Percentiles rank a stretch among this genome's conserved stretches.
Conservation (phyloP, 2,888 invertebrate genomes). For the Lasioglossum vierecki region DNA sequence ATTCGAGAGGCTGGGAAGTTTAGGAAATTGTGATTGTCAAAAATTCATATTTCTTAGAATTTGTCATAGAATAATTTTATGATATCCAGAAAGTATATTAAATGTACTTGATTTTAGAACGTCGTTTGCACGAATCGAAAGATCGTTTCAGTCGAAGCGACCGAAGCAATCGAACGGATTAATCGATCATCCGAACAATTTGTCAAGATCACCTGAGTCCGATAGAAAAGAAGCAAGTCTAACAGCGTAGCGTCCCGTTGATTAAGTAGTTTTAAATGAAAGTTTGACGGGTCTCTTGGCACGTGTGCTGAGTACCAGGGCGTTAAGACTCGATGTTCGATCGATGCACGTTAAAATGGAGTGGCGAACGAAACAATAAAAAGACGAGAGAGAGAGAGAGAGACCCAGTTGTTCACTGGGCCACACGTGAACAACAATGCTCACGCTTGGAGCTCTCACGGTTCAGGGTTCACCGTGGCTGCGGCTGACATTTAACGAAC, state of each 20-base stretch:
- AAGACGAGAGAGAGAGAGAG: neutral
- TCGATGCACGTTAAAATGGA: slow-evolving; percentile 32
- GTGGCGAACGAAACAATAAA: slow-evolving; percentile 13
- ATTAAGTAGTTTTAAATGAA: slow-evolving; percentile 55
- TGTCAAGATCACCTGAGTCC: slow-evolving; percentile 32
- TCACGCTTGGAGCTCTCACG: neutral
- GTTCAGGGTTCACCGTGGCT: slow-evolving; percentile 49
- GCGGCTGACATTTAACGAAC: slow-evolving; percentile 46
- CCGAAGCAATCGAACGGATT: neutral
- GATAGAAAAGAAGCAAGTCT: slow-evolving; percentile 19
- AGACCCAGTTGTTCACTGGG: slow-evolving; percentile 6
- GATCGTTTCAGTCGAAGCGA: neutral
- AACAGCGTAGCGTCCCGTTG: slow-evolving; percentile 29
- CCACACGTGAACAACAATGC: slow-evolving; percentile 31
- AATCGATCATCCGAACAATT: slow-evolving; percentile 42
- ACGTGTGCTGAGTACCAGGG: slow-evolving; percentile 14
- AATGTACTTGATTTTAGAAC: no score
- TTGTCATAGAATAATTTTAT: no score
- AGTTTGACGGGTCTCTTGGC: slow-evolving; percentile 11
- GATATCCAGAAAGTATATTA: no score
- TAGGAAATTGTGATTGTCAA: no score
- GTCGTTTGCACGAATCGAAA: neutral
- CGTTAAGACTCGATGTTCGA: slow-evolving; percentile 27
- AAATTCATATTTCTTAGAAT: no score
- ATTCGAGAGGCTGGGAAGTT: no score